Percentiles rank a stretch among this genome's conserved stretches.
Conservation (phyloP, 2,113 vertebrate genomes). For the Laterallus jamaicensis region DNA sequence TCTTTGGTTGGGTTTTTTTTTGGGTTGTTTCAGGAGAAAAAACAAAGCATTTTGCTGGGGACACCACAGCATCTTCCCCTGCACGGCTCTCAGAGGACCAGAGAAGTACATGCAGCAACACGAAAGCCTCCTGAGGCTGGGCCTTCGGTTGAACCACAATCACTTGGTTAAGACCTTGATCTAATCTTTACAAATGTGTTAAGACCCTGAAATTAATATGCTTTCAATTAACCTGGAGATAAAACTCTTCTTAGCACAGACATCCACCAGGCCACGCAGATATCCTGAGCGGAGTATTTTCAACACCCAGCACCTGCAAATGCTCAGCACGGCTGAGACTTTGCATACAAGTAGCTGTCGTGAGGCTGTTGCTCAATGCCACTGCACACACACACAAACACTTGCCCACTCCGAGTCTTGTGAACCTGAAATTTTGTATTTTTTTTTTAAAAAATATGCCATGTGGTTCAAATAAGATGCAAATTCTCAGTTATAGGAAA, state of each 20-base stretch:
- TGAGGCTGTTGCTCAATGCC: neutral
- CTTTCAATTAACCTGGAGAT: neutral
- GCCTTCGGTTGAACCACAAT: neutral
- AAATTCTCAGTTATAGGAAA: neutral
- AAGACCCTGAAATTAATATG: slow-evolving; percentile 26
- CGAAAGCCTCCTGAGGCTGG: neutral
- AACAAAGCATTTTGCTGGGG: neutral
- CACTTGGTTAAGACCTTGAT: neutral
- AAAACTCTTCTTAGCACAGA: neutral
- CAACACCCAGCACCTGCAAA: neutral
- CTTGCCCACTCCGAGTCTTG: neutral
- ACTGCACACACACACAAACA: neutral
- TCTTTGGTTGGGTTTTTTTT: neutral
- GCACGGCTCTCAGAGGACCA: neutral
- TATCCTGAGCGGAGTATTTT: neutral
- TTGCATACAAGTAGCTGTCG: neutral
- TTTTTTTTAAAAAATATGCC: neutral
- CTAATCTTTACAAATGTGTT: slow-evolving; percentile 21
- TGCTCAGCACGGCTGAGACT: neutral
- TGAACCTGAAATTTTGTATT: neutral
- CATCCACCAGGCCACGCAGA: neutral
- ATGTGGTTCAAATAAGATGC: neutral
- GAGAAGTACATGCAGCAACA: neutral
- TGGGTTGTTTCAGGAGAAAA: neutral
- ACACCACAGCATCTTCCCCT: neutral